phyloP scores from a whole-genome alignment of 2,113 vertebrate species.

The Ifrita kowaldi region DNA sequence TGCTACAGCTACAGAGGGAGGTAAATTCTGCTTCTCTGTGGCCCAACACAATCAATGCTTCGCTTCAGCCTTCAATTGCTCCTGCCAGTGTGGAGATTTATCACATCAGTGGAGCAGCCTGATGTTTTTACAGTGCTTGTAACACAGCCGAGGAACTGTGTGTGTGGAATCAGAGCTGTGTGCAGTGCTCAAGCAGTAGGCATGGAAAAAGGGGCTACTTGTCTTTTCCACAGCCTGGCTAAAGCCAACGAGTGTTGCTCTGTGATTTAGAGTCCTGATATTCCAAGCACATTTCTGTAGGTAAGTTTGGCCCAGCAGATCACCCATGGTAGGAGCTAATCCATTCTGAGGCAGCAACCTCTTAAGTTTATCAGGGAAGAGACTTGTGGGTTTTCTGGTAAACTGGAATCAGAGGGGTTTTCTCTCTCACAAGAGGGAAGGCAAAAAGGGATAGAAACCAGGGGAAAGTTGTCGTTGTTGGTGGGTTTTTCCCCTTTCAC shows the following conservation, averaged over 20 bases:
- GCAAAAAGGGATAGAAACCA: not conserved
- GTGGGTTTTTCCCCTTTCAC: not conserved
- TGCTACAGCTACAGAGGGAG: not conserved
- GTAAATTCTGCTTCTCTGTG: not conserved
- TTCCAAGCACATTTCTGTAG: not conserved
- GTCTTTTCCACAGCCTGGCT: not conserved
- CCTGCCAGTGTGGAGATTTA: not conserved
- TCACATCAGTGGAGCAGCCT: not conserved
- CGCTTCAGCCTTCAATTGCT: not conserved
- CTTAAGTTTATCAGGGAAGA: not conserved
- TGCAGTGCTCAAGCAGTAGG: not conserved
- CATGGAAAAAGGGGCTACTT: not conserved
- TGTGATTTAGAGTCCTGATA: not conserved
- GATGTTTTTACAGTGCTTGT: slow-evolving; percentile 24
- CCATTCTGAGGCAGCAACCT: not conserved
- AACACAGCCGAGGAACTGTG: not conserved
- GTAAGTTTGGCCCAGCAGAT: not conserved
- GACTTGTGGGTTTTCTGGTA: not conserved
- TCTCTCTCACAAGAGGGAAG: not conserved
- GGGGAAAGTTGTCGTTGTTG: rapidly evolving
- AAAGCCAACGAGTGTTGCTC: not conserved
- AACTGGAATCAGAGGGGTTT: not conserved
- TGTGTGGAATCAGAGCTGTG: not conserved
- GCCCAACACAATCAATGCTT: not conserved
- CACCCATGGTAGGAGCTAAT: not conserved